phyloP scores from a whole-genome alignment of 1,140 invertebrate genomes.

The Drosophila tani region DNA sequence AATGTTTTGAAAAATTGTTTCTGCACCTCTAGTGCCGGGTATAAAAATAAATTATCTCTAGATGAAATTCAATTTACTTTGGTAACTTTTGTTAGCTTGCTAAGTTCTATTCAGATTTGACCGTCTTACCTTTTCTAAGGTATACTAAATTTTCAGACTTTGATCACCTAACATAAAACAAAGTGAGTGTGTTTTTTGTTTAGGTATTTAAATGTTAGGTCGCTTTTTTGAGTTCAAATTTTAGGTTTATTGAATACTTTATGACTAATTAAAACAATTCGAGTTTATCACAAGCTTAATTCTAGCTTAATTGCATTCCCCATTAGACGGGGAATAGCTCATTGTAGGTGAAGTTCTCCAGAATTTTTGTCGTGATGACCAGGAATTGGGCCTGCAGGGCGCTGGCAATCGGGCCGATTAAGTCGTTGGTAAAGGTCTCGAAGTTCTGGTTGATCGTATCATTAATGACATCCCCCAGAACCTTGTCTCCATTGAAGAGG shows the following conservation, averaged over 20 bases:
- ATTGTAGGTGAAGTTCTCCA: constrained; percentile 86
- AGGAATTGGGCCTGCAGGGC: constrained; percentile 86
- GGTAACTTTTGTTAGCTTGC: no score
- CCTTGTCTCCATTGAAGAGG: constrained; percentile 88
- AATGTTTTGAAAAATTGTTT: no score
- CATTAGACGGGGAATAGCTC: constrained; percentile 86
- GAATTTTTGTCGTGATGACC: constrained; percentile 86
- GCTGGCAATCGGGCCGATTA: constrained; percentile 87
- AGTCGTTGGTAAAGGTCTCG: constrained; percentile 86
- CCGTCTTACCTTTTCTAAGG: background rate
- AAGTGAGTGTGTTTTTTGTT: no score
- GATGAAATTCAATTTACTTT: no score
- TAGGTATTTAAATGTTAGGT: background rate
- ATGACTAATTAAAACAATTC: constrained; percentile 64
- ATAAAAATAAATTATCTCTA: no score
- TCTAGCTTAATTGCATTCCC: constrained; percentile 47
- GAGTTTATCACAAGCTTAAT: constrained; percentile 71
- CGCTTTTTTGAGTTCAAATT: constrained; percentile 3
- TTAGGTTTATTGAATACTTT: constrained; percentile 53
- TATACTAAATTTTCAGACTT: background rate
- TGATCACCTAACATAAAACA: background rate
- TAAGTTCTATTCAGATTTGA: no score
- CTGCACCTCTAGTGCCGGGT: no score
- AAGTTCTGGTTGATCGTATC: constrained; percentile 88
- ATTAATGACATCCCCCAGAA: constrained; percentile 87